A percentile compares a stretch with the other conserved stretches of the same genome.
Conservation (phyloP, 2,113 vertebrate genomes). For the Dryoscopus gambensis region DNA sequence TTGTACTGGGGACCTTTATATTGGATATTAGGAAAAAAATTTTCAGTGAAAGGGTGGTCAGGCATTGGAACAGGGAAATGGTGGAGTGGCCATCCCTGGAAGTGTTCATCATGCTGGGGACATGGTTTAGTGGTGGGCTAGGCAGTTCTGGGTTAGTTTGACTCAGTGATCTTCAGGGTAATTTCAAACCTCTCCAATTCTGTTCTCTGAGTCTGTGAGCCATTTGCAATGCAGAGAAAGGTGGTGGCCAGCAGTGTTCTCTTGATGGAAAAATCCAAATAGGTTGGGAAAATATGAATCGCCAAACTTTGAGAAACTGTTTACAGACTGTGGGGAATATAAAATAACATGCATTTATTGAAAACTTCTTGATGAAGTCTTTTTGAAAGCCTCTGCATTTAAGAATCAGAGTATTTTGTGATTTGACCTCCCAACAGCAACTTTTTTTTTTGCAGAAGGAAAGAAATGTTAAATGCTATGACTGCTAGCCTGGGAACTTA, state of each 20-base stretch:
- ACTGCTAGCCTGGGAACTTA: slow-evolving; percentile 17
- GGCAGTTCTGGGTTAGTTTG: neutral
- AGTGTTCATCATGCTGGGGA: neutral
- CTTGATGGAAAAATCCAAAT: neutral
- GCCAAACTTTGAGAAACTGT: neutral
- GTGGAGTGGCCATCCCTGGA: neutral
- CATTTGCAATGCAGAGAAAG: neutral
- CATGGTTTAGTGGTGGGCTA: neutral
- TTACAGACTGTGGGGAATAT: neutral
- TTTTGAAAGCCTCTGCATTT: neutral
- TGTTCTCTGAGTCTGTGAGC: neutral
- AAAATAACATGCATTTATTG: neutral
- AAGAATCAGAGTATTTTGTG: neutral
- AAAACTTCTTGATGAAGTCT: neutral
- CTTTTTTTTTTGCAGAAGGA: neutral
- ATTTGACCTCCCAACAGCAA: slow-evolving; percentile 1
- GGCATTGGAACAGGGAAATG: neutral
- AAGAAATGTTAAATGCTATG: neutral
- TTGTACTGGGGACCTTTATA: neutral
- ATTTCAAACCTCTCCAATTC: neutral
- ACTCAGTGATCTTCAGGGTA: neutral
- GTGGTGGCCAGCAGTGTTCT: neutral
- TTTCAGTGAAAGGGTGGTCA: neutral
- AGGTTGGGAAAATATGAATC: neutral
- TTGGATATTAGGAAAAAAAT: neutral